Conservation (phyloP, 1,140 invertebrate genomes). For the Hyles vespertilio region DNA sequence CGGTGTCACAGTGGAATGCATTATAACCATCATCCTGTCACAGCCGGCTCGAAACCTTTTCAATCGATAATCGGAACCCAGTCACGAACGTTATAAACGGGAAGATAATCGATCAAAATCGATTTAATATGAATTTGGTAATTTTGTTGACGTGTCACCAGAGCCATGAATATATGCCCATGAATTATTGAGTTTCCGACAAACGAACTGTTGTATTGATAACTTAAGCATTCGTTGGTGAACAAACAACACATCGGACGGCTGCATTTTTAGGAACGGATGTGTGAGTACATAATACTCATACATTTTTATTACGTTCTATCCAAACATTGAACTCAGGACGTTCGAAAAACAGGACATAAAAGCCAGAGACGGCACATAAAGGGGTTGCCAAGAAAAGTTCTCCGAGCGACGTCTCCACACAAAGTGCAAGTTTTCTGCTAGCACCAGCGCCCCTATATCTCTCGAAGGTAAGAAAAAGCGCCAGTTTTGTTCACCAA, state of each 20-base stretch:
- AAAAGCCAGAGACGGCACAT: constrained; percentile 24
- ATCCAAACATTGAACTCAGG: constrained; percentile 28
- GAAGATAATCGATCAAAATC: constrained; percentile 19
- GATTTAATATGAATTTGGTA: constrained; percentile 6
- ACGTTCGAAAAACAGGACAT: constrained; percentile 17
- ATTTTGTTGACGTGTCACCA: background rate
- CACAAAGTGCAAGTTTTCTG: background rate
- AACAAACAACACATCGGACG: constrained; percentile 20
- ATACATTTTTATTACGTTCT: constrained; percentile 33
- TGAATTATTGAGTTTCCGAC: constrained; percentile 7
- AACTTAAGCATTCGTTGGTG: constrained; percentile 13
- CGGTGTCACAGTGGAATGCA: constrained; percentile 21
- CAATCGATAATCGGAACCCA: constrained; percentile 35
- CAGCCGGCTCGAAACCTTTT: constrained; percentile 25
- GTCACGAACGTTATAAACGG: constrained; percentile 25
- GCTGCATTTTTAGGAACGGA: constrained; percentile 16
- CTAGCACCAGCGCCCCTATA: constrained; percentile 4
- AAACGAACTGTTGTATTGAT: constrained; percentile 15
- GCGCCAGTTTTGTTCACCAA: constrained; percentile 35
- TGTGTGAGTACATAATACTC: constrained; percentile 17
- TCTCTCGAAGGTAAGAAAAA: constrained; percentile 29
- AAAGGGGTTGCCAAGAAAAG: constrained; percentile 24
- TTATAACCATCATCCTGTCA: constrained; percentile 23
- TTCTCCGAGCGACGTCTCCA: constrained; percentile 5
- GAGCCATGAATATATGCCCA: constrained; percentile 4